Conservation (phyloP, 2,888 invertebrate genomes). For the Aethes cnicana region DNA sequence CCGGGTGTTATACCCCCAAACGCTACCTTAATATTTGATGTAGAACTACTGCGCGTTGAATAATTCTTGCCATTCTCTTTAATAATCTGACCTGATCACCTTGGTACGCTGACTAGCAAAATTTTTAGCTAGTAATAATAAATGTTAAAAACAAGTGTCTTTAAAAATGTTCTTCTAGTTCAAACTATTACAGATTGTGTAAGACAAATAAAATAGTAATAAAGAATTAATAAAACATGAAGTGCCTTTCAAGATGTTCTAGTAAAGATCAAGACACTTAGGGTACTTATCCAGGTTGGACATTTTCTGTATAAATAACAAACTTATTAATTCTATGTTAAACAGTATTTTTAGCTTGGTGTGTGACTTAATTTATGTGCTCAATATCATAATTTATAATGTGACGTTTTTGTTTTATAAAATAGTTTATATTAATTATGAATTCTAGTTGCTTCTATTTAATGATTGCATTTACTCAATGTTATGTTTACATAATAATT, state of each 20-base stretch:
- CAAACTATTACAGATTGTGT: too few relatives aligned
- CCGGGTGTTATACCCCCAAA: constrained; percentile 98
- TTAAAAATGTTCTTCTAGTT: too few relatives aligned
- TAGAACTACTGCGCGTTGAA: constrained; percentile 95
- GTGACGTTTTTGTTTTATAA: constrained; percentile 3
- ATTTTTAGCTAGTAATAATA: too few relatives aligned
- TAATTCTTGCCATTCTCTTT: too few relatives aligned
- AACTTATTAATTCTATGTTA: constrained; percentile 31
- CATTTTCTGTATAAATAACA: constrained; percentile 10
- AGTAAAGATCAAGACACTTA: too few relatives aligned
- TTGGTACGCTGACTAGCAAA: too few relatives aligned
- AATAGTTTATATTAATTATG: constrained; percentile 12
- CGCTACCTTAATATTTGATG: constrained; percentile 96
- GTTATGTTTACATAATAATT: neutral
- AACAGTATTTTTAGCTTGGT: constrained; percentile 39
- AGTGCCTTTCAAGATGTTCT: too few relatives aligned
- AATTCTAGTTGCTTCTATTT: neutral
- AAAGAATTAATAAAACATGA: too few relatives aligned
- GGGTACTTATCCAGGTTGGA: neutral
- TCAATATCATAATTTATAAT: constrained; percentile 13
- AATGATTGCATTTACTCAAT: neutral
- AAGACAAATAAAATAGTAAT: too few relatives aligned
- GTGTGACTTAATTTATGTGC: constrained; percentile 37
- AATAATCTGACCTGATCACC: too few relatives aligned
- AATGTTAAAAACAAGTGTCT: too few relatives aligned